Base-by-base conservation (phyloP, 2,113 vertebrate species). In the Leptosomus discolor region DNA sequence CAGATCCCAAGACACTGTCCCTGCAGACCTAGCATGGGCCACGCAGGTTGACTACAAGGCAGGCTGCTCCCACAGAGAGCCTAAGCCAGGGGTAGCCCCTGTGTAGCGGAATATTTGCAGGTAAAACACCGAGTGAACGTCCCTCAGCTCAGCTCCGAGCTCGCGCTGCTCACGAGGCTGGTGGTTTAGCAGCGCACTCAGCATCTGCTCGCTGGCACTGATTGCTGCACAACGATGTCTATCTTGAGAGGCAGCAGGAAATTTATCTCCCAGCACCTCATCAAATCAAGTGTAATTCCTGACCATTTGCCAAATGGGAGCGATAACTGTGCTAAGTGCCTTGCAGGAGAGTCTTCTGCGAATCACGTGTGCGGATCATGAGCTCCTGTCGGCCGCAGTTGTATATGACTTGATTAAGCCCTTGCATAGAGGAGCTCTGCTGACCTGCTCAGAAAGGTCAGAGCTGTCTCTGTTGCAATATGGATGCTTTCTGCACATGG, bases 231-330 rank as follows among this genome's bases (percentile, higher is more conserved):
- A 24, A 18, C 8, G 9, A 58, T 29, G 14, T 46, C 67, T 86
- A 6, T 57, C 76, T 90, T 27, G 60, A 91, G 92, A 95, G 76
- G 65, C 6, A 9, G 68, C 67, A 86, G 88, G 90, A 84, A 71
- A 93, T 95, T 71, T 79, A 84, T 93, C 89, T 93, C 85, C 71
- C 53, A 46, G 67, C 81, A 70, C 77, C 80, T 76, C 88, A 89
- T 89, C 94, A 85, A 87, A 91, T 91, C 84, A 81, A 91, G 87
- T 79, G 56, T 58, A 61, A 91, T 93, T 91, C 88, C 70, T 80
- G 88, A 86, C 57, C 86, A 37, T 77, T 60, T 69, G 78, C 94
- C 87, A 94, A 91, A 83, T 48, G 90, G 90, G 82, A 88, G 60
- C 3, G 27, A 76, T 65, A 78, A 82, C 64, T 12, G 37, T 61